Conservation (phyloP, 1,140 invertebrate species). For the Caenorhabditis latens region DNA sequence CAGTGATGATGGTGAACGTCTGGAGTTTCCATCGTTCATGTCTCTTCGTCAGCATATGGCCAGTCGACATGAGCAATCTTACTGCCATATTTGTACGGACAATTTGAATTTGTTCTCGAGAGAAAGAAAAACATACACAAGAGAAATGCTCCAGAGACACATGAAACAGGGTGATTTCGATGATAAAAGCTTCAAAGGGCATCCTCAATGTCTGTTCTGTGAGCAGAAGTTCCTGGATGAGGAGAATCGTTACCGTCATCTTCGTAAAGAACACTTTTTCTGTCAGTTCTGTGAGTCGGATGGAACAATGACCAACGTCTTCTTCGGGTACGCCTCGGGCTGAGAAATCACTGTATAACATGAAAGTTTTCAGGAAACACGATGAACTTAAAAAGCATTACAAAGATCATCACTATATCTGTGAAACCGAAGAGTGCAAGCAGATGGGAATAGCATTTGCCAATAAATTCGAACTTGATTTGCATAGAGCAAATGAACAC, state of each 20-base stretch:
- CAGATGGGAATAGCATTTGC: conserved; percentile 73
- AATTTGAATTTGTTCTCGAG: conserved; percentile 72
- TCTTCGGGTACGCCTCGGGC: conserved; percentile 64
- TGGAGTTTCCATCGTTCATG: conserved; percentile 60
- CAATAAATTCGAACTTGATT: conserved; percentile 69
- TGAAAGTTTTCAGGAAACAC: conserved; percentile 65
- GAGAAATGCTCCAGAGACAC: conserved; percentile 67
- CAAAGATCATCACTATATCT: conserved; percentile 68
- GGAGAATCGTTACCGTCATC: conserved; percentile 72
- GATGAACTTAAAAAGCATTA: conserved; percentile 71
- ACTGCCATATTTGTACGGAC: conserved; percentile 73
- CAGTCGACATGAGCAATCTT: conserved; percentile 66
- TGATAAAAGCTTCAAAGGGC: conserved; percentile 69
- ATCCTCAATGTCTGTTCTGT: conserved; percentile 73
- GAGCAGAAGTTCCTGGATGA: conserved; percentile 73
- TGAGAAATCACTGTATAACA: not conserved
- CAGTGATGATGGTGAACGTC: conserved; percentile 59
- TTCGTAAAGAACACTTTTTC: conserved; percentile 74
- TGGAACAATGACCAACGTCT: conserved; percentile 70
- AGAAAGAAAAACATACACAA: conserved; percentile 70
- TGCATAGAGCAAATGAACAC: conserved; percentile 68
- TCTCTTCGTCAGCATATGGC: conserved; percentile 63
- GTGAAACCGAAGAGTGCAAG: conserved; percentile 68
- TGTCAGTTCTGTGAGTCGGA: conserved; percentile 75
- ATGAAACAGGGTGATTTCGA: conserved; percentile 66